These are phyloP conservation scores for Diplolepis rosae DNA, from an alignment of 2,888 invertebrate species.

Conservation along the genomic window DNA sequence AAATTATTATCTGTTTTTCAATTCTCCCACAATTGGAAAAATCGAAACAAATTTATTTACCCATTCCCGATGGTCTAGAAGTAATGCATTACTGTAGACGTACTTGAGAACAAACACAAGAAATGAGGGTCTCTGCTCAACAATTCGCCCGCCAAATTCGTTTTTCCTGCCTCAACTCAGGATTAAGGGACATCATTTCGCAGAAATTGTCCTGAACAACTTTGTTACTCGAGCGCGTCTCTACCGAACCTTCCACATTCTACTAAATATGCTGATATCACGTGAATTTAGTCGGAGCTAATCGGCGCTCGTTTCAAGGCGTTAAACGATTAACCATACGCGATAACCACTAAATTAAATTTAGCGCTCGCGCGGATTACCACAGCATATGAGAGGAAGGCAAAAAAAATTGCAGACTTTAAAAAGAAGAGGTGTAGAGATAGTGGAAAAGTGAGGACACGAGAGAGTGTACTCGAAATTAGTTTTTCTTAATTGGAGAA, in stretches of 20 bases:
- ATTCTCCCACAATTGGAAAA: no score
- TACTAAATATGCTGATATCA: constrained; percentile 40
- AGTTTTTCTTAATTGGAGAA: constrained; percentile 70
- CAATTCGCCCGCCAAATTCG: constrained; percentile 39
- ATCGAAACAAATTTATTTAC: not conserved
- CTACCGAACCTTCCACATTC: not conserved
- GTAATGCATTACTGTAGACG: not conserved
- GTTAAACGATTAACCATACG: constrained; percentile 63
- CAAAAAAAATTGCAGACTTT: constrained; percentile 34
- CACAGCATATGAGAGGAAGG: constrained; percentile 37
- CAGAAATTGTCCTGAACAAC: constrained; percentile 35
- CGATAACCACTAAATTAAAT: constrained; percentile 68
- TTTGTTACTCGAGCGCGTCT: constrained; percentile 26
- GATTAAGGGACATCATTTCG: not conserved
- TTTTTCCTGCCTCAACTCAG: constrained; percentile 32
- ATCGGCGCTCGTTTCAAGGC: constrained; percentile 49
- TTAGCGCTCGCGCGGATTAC: constrained; percentile 57
- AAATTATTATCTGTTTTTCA: not conserved
- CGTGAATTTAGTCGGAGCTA: constrained; percentile 32
- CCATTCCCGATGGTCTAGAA: not conserved
- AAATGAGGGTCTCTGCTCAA: constrained; percentile 29
- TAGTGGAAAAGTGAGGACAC: constrained; percentile 27
- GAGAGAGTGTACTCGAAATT: constrained; percentile 59
- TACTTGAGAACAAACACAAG: not conserved
- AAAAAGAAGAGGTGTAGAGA: constrained; percentile 2